phyloP scores from a whole-genome alignment of 2,888 invertebrate genomes.

The Agriotes lineatus region DNA sequence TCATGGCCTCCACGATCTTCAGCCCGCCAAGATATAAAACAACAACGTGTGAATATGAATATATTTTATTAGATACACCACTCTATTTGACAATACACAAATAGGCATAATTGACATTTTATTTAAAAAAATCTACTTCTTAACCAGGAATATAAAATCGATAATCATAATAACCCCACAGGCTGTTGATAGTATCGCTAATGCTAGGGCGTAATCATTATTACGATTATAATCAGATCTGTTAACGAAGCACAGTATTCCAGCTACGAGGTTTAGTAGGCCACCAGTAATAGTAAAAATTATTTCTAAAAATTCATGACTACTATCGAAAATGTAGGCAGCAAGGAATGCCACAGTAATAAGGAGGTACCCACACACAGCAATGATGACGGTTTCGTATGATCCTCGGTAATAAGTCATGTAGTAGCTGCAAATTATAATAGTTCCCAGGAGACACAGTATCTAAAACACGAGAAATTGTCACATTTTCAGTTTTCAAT shows the following conservation, averaged over 20 bases:
- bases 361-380: slow-evolving; percentile 34
- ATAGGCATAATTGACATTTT: too few relatives aligned
- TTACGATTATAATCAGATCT: background rate
- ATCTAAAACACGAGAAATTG: background rate
- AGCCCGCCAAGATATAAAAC: too few relatives aligned
- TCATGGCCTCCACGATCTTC: too few relatives aligned
- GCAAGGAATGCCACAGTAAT: slow-evolving; percentile 37
- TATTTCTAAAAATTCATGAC: slow-evolving; percentile 35
- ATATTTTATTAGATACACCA: too few relatives aligned
- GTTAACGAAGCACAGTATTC: background rate
- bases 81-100: too few relatives aligned
- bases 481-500: background rate
- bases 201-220: background rate
- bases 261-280: slow-evolving; percentile 33
- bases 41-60: too few relatives aligned
- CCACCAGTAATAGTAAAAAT: slow-evolving; percentile 35
- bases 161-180: background rate
- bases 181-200: background rate
- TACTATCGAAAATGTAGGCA: slow-evolving; percentile 39
- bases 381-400: slow-evolving; percentile 22
- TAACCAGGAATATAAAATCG: background rate
- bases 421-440: background rate
- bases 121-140: background rate
- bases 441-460: background rate
- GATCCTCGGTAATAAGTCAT: background rate